Percentiles rank a stretch among this genome's conserved stretches.
These are phyloP conservation scores for Aradophagus sp. DNA, from an alignment of 1,140 invertebrate species.

Conservation along the genomic window DNA sequence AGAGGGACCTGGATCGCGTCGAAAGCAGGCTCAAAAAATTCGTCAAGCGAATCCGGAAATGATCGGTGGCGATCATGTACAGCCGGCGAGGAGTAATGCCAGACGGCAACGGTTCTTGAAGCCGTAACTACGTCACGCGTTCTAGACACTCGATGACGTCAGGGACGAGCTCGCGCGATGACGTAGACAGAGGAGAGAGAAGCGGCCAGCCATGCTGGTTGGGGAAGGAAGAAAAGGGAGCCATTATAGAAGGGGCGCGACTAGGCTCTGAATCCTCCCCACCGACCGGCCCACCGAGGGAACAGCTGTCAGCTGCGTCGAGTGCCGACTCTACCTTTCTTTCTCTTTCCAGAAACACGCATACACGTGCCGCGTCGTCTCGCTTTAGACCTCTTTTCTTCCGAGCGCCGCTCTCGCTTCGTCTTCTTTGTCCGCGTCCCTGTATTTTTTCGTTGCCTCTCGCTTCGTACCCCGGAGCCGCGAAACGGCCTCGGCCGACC, in stretches of 20 bases:
- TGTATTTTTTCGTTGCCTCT: slow-evolving; percentile 31
- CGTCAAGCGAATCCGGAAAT: no score
- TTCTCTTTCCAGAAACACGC: slow-evolving; percentile 60
- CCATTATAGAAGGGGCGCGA: slow-evolving; percentile 77
- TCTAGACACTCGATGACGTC: slow-evolving; percentile 68
- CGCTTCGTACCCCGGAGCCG: slow-evolving; percentile 48
- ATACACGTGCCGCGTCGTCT: slow-evolving; percentile 10
- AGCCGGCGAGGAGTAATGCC: slow-evolving; percentile 22
- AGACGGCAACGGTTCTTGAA: slow-evolving; percentile 58
- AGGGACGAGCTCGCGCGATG: slow-evolving; percentile 57
- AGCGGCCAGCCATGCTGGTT: slow-evolving; percentile 73
- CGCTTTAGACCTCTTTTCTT: slow-evolving; percentile 24
- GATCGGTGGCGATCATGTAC: no score
- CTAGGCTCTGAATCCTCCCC: slow-evolving; percentile 75
- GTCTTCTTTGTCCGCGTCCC: slow-evolving; percentile 11
- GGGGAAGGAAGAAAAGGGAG: slow-evolving; percentile 76
- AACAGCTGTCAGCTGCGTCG: slow-evolving; percentile 75
- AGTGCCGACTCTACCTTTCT: slow-evolving; percentile 68
- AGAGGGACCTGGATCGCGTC: no score
- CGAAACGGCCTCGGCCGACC: slow-evolving; percentile 33
- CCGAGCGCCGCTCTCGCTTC: slow-evolving; percentile 1
- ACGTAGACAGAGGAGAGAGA: slow-evolving; percentile 61
- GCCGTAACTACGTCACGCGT: slow-evolving; percentile 65
- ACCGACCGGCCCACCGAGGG: slow-evolving; percentile 74
- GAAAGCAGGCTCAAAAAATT: no score